Evolutionary conservation across 2,888 invertebrate species (phyloP).

Genomic region (Auanema sp.): DNA sequence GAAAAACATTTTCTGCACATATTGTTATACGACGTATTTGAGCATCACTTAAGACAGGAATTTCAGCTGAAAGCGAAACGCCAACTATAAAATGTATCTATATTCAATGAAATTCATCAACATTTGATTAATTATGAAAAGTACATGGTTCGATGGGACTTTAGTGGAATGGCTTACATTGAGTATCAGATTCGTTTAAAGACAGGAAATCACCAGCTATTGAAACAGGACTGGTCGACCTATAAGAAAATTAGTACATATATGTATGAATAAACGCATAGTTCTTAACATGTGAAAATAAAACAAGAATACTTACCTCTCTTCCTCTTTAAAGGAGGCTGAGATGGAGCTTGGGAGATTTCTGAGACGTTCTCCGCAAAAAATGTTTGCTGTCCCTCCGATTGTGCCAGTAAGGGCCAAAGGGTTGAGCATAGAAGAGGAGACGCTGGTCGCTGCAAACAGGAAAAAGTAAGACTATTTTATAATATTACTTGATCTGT

Average conservation of each 20-base stretch:
- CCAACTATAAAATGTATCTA: too few species aligned
- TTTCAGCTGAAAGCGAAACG: conserved; percentile 23
- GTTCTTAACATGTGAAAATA: conserved; percentile 1
- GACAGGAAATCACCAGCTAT: conserved; percentile 41
- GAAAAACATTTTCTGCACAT: conserved; percentile 26
- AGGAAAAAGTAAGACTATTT: not conserved
- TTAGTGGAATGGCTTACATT: conserved; percentile 33
- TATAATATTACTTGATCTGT: too few species aligned
- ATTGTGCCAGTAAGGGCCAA: conserved; percentile 29
- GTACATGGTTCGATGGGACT: too few species aligned
- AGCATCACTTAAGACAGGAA: conserved; percentile 73
- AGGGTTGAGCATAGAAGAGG: conserved; percentile 28
- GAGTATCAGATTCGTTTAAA: conserved; percentile 42
- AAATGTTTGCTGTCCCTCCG: conserved; percentile 48
- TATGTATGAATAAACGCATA: not conserved
- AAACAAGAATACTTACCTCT: conserved; percentile 8
- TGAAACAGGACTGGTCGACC: conserved; percentile 41
- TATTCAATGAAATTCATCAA: too few species aligned
- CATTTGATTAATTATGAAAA: too few species aligned
- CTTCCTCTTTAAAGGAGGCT: conserved; percentile 24
- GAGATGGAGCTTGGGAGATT: conserved; percentile 32
- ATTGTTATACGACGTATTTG: conserved; percentile 73
- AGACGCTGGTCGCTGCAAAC: conserved; percentile 26
- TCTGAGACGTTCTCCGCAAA: conserved; percentile 37
- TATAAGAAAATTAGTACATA: conserved; percentile 1